phyloP scores from a whole-genome alignment of 2,113 vertebrate genomes.

The Anser cygnoides region DNA sequence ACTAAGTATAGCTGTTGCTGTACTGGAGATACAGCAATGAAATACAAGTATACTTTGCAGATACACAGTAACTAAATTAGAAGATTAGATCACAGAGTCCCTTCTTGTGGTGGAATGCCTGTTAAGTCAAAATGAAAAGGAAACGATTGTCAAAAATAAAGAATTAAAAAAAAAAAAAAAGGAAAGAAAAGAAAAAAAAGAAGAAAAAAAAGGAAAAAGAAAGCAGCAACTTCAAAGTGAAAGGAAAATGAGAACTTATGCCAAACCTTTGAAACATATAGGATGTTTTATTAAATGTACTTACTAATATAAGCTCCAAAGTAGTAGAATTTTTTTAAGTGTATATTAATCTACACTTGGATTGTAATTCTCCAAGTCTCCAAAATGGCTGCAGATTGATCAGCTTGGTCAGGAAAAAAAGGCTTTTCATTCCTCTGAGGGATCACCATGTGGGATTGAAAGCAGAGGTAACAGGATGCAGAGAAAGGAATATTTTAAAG shows the following conservation, averaged over 20 bases:
- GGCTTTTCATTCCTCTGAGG: background rate
- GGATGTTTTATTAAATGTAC: background rate
- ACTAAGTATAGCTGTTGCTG: background rate
- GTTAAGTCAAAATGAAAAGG: constrained; percentile 1
- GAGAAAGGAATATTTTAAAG: background rate
- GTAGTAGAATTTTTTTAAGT: background rate
- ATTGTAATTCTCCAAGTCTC: background rate
- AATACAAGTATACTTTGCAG: background rate
- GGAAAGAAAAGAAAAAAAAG: no score
- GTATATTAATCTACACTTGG: background rate
- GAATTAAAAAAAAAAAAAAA: background rate
- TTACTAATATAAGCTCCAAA: background rate
- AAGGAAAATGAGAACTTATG: background rate
- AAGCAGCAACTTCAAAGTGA: background rate
- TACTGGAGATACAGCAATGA: background rate
- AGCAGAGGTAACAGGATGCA: background rate
- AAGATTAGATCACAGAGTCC: background rate
- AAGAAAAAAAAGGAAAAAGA: background rate
- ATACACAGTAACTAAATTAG: background rate
- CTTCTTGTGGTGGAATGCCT: background rate
- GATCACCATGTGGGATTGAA: background rate
- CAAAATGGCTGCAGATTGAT: background rate
- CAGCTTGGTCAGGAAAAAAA: background rate
- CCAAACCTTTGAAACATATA: background rate
- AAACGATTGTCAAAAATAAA: background rate